Conservation (phyloP, 2,113 vertebrate species). For the Sturnira hondurensis region DNA sequence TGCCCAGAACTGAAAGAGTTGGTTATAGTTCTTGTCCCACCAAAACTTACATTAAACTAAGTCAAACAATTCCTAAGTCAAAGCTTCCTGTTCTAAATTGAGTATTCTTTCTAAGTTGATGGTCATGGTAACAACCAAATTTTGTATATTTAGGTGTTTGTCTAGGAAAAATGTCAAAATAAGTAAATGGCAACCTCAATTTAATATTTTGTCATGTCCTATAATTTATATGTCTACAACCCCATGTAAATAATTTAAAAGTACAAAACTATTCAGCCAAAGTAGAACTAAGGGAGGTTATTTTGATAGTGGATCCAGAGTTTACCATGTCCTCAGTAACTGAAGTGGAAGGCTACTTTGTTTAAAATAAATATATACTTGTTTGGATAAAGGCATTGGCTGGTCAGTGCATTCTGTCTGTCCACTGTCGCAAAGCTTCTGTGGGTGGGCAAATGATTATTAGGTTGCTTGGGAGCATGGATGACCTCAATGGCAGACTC, state of each 20-base stretch:
- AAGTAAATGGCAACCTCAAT: not conserved
- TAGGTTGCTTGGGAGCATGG: not conserved
- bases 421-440: not conserved
- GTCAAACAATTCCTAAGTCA: not conserved
- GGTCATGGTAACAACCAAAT: not conserved
- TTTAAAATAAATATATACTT: not conserved
- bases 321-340: not conserved
- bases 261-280: not conserved
- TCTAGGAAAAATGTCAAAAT: not conserved
- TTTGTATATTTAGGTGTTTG: not conserved
- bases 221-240: not conserved
- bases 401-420: not conserved
- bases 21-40: not conserved
- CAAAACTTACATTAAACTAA: not conserved
- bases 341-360: not conserved
- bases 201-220: constrained; percentile 37
- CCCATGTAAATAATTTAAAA: not conserved
- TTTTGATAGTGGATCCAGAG: not conserved
- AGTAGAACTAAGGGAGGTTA: not conserved
- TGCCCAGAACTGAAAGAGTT: not conserved
- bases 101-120: not conserved
- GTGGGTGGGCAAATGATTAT: not conserved
- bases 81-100: not conserved
- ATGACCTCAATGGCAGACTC: not conserved
- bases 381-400: not conserved